Conservation (phyloP, 2,888 invertebrate genomes). For the Lathronympha strigana region DNA sequence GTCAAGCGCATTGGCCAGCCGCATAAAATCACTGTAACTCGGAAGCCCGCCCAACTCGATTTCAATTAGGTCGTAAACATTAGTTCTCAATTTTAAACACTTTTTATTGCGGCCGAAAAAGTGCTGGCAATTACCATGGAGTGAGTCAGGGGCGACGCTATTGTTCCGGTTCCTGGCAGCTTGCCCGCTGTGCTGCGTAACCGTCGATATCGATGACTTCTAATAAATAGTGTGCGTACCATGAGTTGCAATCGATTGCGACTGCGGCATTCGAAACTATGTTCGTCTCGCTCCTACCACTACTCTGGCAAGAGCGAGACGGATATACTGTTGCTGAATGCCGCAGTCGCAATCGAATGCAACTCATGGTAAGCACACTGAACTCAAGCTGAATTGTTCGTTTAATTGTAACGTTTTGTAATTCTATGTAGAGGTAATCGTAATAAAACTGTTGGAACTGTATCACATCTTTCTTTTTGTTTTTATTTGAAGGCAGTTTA, state of each 20-base stretch:
- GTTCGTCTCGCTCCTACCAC: too few relatives aligned
- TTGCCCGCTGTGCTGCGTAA: slow-evolving; percentile 57
- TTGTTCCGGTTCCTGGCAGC: slow-evolving; percentile 65
- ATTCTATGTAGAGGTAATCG: background rate
- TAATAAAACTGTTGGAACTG: background rate
- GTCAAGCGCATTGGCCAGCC: background rate
- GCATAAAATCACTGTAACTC: slow-evolving; percentile 1
- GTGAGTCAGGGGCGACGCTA: slow-evolving; percentile 61
- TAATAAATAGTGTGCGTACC: slow-evolving; percentile 64
- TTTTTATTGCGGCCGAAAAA: slow-evolving; percentile 70
- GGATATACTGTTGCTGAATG: too few relatives aligned
- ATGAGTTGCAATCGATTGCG: too few relatives aligned
- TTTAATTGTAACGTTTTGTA: background rate
- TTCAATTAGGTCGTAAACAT: slow-evolving; percentile 57
- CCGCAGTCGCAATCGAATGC: too few relatives aligned
- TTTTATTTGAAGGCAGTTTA: background rate
- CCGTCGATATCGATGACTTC: slow-evolving; percentile 46
- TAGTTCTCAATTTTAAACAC: slow-evolving; percentile 57
- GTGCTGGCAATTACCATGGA: slow-evolving; percentile 64
- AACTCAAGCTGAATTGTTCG: background rate
- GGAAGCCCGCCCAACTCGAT: slow-evolving; percentile 29
- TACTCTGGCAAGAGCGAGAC: too few relatives aligned
- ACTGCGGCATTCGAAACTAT: too few relatives aligned
- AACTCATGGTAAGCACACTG: too few relatives aligned
- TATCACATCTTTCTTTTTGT: background rate